Base-by-base conservation (phyloP, 2,797 vertebrate species). In the Masticophis lateralis region DNA sequence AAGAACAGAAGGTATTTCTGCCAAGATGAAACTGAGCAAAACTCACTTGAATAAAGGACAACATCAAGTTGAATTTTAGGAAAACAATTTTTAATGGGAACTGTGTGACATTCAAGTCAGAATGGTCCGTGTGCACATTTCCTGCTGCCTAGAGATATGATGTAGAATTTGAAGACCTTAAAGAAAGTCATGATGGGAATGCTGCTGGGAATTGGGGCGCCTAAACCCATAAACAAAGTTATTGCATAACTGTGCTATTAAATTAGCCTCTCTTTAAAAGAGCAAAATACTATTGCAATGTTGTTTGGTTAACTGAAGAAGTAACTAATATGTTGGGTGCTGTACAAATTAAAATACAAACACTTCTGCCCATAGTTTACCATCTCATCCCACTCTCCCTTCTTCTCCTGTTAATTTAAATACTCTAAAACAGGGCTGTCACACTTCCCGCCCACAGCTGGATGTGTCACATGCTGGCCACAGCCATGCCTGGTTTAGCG, bases 151-250 rank as follows among this genome's bases (percentile, higher is more conserved):
- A 55, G 87, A n/a, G 93, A 94, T 95, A 95, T 86, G 90, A 89
- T 89, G 6, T 63, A 93, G 69, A 90, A 87, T 94, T 95, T 91
- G 91, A 16, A 92, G 95, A 89, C 55, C 87, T 32, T 89, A 69
- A 96, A n/a, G 55, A 94, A 92, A 92, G 57, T 92, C 10, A 90
- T 94, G 43, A 47, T 94, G 86, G 89, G 92, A 96, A 95, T 94
- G 61, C 92, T 55, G n/a, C n/a, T 55, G 51, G 60, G 51, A 60
- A 86, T 61, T 66, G 25, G 25, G n/a, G 8, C n/a, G 43, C 55
- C 57, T 27, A 63, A 92, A 3, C 4, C 86, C 20, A 92, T 56
- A 90, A 92, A 92, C 69, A 79, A 79, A 57, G 25, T 12, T 66
- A 57, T 57, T 92, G 16, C 88, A 66, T 53, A 90, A 83, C 51